phyloP scores from a whole-genome alignment of 2,888 invertebrate species.

The Sinohyriopsis cumingii region DNA sequence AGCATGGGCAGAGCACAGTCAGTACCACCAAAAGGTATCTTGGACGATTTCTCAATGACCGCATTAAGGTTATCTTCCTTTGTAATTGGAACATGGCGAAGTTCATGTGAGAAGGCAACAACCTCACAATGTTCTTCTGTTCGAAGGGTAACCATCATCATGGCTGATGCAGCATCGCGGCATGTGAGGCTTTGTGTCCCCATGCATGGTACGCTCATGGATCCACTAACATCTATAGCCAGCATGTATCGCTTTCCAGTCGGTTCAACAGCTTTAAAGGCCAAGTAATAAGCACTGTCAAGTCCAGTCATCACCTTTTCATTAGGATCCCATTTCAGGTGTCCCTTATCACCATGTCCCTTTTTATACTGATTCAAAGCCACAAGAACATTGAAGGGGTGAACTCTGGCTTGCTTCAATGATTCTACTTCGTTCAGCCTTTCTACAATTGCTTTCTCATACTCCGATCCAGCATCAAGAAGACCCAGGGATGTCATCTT shows the following conservation, averaged over 20 bases:
- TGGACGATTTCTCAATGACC: constrained; percentile 32
- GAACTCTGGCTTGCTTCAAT: constrained; percentile 61
- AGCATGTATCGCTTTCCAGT: constrained; percentile 76
- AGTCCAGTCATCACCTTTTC: constrained; percentile 50
- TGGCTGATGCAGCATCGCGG: constrained; percentile 76
- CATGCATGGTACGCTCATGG: constrained; percentile 70
- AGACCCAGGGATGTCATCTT: constrained; percentile 44
- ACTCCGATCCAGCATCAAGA: constrained; percentile 33
- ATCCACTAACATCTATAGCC: constrained; percentile 76
- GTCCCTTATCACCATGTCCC: constrained; percentile 68
- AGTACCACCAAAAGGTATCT: constrained; percentile 45
- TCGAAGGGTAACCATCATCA: constrained; percentile 66
- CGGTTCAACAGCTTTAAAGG: constrained; percentile 73
- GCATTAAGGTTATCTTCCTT: constrained; percentile 33
- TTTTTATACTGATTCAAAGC: constrained; percentile 63
- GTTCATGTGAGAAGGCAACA: constrained; percentile 49
- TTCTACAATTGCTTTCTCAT: constrained; percentile 38
- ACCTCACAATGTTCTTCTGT: constrained; percentile 58
- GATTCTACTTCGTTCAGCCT: constrained; percentile 52
- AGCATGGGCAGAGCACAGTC: constrained; percentile 70
- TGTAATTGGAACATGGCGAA: constrained; percentile 36
- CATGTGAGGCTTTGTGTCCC: constrained; percentile 66
- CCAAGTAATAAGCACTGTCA: constrained; percentile 66
- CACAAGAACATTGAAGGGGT: constrained; percentile 69
- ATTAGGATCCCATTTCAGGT: constrained; percentile 61